A percentile compares a stretch with the other conserved stretches of the same genome.
Evolutionary conservation across 2,113 vertebrate genomes (phyloP).

Genomic region (Sander lucioperca): DNA sequence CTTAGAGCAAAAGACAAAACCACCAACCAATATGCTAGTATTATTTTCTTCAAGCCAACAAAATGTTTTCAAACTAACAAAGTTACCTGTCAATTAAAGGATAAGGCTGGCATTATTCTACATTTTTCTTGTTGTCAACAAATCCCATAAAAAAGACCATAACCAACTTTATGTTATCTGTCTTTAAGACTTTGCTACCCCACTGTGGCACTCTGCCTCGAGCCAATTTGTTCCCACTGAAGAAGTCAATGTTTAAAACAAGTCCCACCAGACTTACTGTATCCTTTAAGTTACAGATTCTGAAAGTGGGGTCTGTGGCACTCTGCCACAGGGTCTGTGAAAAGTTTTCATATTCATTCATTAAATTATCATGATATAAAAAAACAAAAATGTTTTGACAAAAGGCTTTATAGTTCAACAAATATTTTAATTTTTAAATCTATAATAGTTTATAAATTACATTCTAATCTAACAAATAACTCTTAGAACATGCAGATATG

Average conservation of each 20-base stretch:
- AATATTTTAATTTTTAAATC: too few species aligned
- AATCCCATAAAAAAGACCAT: background rate
- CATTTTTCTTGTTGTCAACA: background rate
- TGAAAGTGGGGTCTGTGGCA: too few species aligned
- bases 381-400: too few species aligned
- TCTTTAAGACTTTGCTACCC: background rate
- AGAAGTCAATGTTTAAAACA: background rate
- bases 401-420: too few species aligned
- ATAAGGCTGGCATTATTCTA: background rate
- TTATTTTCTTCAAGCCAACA: background rate
- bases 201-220: background rate
- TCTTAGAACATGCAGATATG: too few species aligned
- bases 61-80: background rate
- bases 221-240: background rate
- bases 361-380: too few species aligned
- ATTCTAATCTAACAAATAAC: too few species aligned
- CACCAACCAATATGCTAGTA: background rate
- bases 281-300: background rate
- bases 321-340: too few species aligned
- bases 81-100: background rate
- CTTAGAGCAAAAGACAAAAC: conserved; percentile 3
- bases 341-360: too few species aligned
- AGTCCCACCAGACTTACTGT: background rate
- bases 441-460: too few species aligned
- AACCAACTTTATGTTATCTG: background rate